These are phyloP conservation scores for Hemibagrus guttatus DNA, from an alignment of 2,797 vertebrate genomes.

Conservation along the genomic window DNA sequence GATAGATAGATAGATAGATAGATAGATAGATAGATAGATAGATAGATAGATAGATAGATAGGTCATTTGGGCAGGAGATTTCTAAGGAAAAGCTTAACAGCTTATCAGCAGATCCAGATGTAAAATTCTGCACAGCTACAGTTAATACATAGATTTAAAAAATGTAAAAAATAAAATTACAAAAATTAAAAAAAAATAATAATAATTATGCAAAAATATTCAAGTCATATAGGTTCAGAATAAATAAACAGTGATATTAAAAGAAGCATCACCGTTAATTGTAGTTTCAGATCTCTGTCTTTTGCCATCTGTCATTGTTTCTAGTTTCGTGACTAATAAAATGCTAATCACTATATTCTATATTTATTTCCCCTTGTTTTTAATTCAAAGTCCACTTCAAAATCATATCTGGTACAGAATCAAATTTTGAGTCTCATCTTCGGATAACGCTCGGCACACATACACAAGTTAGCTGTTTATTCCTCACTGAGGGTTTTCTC, in stretches of 20 bases:
- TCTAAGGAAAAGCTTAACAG: not conserved
- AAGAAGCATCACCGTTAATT: not conserved
- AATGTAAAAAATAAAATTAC: no score
- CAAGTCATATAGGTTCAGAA: not conserved
- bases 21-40: not conserved
- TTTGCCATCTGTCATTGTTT: not conserved
- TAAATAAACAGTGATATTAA: not conserved
- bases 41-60: not conserved
- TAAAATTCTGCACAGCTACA: not conserved
- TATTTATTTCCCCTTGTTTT: constrained; percentile 1
- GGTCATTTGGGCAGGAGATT: no score
- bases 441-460: not conserved
- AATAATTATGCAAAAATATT: no score
- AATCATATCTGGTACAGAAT: not conserved
- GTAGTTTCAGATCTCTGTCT: not conserved
- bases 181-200: no score
- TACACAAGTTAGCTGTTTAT: not conserved
- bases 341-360: not conserved
- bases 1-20: not conserved
- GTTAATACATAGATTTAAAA: not conserved
- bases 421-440: not conserved
- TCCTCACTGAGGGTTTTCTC: not conserved
- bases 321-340: not conserved
- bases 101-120: not conserved
- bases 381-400: not conserved